Conservation (phyloP, 2,888 invertebrate genomes). For the Lobophora halterata region DNA sequence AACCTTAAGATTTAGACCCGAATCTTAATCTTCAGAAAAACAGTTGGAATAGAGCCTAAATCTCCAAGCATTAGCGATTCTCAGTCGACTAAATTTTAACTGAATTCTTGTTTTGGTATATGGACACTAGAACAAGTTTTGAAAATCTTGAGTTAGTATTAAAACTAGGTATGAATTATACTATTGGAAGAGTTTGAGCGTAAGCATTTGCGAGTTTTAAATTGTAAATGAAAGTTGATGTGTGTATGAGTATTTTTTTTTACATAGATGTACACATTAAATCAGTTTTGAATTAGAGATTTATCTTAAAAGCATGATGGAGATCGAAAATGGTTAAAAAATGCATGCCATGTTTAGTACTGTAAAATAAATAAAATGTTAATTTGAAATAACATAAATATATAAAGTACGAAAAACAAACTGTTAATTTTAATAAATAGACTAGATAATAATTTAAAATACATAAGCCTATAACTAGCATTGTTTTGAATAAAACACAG, state of each 20-base stretch:
- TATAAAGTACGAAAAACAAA: not conserved
- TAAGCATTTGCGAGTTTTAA: conserved; percentile 6
- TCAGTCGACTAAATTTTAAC: too few relatives aligned
- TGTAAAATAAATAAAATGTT: conserved; percentile 2
- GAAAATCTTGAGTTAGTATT: conserved; percentile 3
- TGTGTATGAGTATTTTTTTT: too few relatives aligned
- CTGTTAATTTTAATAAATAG: conserved; percentile 9
- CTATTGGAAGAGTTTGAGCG: conserved; percentile 1
- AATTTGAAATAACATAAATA: conserved; percentile 1
- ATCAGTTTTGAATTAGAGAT: too few relatives aligned
- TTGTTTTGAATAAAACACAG: conserved; percentile 6
- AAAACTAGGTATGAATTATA: not conserved
- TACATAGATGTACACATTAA: too few relatives aligned
- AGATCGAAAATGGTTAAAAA: not conserved
- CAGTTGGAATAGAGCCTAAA: too few relatives aligned
- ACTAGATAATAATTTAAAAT: conserved; percentile 4
- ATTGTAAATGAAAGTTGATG: too few relatives aligned
- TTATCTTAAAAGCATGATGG: too few relatives aligned
- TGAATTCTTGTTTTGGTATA: too few relatives aligned
- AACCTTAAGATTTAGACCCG: too few relatives aligned
- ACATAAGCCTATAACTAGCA: conserved; percentile 13
- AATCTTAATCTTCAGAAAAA: too few relatives aligned
- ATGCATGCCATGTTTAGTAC: conserved; percentile 8
- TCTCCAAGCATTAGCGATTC: too few relatives aligned
- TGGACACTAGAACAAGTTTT: too few relatives aligned